Base-by-base conservation (phyloP, 1,140 invertebrate species). In the Paramacrobiotus metropolitanus region DNA sequence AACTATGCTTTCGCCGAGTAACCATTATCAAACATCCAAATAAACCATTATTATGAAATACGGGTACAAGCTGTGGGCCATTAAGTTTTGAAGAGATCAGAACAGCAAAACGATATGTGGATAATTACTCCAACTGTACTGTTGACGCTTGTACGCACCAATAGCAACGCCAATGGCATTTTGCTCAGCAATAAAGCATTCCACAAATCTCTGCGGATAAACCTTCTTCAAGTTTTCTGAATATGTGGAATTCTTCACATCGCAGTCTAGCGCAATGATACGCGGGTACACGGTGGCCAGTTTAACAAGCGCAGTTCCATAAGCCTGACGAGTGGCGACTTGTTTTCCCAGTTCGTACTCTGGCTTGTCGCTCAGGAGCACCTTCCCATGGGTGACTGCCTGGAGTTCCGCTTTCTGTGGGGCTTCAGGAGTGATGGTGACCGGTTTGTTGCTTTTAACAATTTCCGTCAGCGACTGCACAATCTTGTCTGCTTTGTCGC, bases 181-280 rank as follows among this genome's bases (percentile, higher is more conserved):
- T 77, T 98, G 94, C 73, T 98, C 95, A 61, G 94, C 94, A 70
- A 99, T 99, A 75, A 86, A 99, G 73, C 94, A 95, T 75, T 99
- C 93, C 62, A 98, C 82, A 72, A 88, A 95, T 65, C 89, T 82
- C 2, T 81, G 76, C 2, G 79, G 78, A 64, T 72, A 74, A 40
- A 83, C 81, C 61, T 82, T 80, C 69, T 84, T 84, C 59, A 98
- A 80, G 71, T 90, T 93, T 61, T 93, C 86, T 21, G 93, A 85
- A 73, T 83, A 98, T 0, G 95, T 98, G 0, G 92, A 97, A 72
- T 98, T 99, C 75, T 96, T 98, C 31, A 91, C 96, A 71, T 98
- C 94, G 59, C 86, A 91, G 73, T 96, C 92, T 59, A 95, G 72
- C 60, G 86, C 89, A 69, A 96, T 81, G 3, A 97, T 87, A 61